These are phyloP conservation scores for Muscidifurax raptorellus DNA, from an alignment of 1,140 invertebrate genomes.

Conservation along the genomic window DNA sequence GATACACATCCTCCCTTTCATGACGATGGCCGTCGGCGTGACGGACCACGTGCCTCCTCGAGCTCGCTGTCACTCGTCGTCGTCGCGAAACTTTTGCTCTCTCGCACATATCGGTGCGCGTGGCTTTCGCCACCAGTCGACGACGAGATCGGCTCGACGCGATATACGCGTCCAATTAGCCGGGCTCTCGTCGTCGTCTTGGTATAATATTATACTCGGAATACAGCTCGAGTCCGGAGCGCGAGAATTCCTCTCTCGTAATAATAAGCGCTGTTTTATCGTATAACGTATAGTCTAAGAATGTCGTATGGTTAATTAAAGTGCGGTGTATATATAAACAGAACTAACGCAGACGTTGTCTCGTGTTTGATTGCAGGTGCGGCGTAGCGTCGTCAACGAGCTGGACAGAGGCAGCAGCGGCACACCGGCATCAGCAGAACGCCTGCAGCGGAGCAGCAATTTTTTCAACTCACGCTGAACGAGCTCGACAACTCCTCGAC, in stretches of 20 bases:
- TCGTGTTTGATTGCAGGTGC: slow-evolving; percentile 68
- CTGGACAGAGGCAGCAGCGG: slow-evolving; percentile 70
- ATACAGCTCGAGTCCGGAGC: not conserved
- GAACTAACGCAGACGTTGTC: not conserved
- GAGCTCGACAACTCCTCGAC: slow-evolving; percentile 40
- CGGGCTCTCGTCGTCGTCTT: slow-evolving; percentile 24
- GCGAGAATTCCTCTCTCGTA: not conserved
- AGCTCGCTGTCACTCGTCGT: not conserved
- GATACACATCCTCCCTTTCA: slow-evolving; percentile 59
- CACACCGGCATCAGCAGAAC: slow-evolving; percentile 68
- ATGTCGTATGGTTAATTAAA: too few relatives aligned
- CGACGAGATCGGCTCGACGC: slow-evolving; percentile 30
- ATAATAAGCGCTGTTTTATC: not conserved
- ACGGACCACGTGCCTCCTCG: slow-evolving; percentile 71
- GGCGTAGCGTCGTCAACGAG: slow-evolving; percentile 73
- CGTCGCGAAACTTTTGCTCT: not conserved
- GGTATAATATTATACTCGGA: not conserved
- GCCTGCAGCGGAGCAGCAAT: slow-evolving; percentile 65
- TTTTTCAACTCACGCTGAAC: slow-evolving; percentile 63
- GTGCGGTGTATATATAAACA: too few relatives aligned
- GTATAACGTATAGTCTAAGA: too few relatives aligned
- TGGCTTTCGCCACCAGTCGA: slow-evolving; percentile 54
- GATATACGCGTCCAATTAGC: slow-evolving; percentile 50
- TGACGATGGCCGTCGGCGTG: slow-evolving; percentile 73
- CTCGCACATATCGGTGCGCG: not conserved